Percentiles rank a stretch among this genome's conserved stretches.
phyloP scores from a whole-genome alignment of 2,797 vertebrate genomes.

The Lacerta agilis region DNA sequence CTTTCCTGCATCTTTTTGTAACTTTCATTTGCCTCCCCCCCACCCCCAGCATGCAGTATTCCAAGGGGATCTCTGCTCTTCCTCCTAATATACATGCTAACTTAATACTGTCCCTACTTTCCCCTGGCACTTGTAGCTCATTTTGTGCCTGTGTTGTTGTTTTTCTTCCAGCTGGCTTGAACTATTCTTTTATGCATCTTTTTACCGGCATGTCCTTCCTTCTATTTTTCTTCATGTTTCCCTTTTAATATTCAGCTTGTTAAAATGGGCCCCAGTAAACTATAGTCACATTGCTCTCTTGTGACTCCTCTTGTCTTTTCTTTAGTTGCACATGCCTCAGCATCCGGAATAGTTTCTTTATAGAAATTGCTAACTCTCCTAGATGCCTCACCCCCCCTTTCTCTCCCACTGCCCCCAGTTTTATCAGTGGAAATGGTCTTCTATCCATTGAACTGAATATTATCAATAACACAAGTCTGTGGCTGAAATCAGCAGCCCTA shows the following conservation, averaged over 20 bases:
- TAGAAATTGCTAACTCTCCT: neutral
- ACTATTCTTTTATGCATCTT: neutral
- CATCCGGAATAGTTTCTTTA: neutral
- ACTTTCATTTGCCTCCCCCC: neutral
- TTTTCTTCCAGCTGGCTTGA: neutral
- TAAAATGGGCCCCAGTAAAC: neutral
- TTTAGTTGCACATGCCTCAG: neutral
- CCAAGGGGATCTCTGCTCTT: neutral
- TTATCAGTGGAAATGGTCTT: neutral
- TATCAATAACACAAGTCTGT: neutral
- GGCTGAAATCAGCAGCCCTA: neutral
- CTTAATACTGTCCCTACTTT: neutral
- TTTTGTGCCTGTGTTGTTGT: neutral
- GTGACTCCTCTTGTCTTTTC: neutral
- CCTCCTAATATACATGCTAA: neutral
- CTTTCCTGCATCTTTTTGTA: neutral
- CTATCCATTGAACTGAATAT: neutral
- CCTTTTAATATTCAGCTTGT: conserved; percentile 13
- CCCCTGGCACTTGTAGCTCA: neutral
- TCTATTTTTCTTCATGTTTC: neutral
- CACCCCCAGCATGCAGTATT: neutral
- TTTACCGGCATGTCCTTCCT: neutral
- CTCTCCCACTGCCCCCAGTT: neutral
- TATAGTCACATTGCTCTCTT: neutral
- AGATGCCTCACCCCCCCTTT: neutral